Conservation (phyloP, 2,797 vertebrate species). For the Bufotes viridis region DNA sequence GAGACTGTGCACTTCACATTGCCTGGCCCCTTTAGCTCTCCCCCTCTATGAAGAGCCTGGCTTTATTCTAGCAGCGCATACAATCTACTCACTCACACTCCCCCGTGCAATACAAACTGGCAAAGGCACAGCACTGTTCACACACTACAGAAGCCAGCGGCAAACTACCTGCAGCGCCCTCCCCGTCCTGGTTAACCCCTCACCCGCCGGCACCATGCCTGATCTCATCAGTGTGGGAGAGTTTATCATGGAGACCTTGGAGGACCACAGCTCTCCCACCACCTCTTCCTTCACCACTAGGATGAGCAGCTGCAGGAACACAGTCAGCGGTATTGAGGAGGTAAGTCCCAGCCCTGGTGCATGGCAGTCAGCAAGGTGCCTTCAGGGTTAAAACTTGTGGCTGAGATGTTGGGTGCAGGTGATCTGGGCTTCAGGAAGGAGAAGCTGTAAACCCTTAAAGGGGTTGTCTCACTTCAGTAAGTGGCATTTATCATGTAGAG, state of each 20-base stretch:
- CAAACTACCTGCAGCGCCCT: neutral
- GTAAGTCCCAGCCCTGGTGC: slow-evolving; percentile 55
- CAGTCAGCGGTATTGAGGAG: slow-evolving; percentile 68
- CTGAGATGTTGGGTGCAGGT: neutral
- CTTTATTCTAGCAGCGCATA: too few species aligned
- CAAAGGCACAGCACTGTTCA: neutral
- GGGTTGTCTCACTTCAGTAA: too few species aligned
- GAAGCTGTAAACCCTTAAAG: neutral
- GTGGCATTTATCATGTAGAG: too few species aligned
- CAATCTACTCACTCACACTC: neutral
- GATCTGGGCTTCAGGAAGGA: neutral
- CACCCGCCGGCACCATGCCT: slow-evolving; percentile 63
- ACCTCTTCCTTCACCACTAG: slow-evolving; percentile 72
- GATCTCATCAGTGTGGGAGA: slow-evolving; percentile 72
- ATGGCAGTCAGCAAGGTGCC: neutral
- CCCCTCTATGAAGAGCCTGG: neutral
- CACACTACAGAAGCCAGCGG: neutral
- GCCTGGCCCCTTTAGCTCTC: neutral
- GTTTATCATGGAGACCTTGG: slow-evolving; percentile 72
- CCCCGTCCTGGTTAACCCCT: neutral
- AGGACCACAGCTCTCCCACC: slow-evolving; percentile 76
- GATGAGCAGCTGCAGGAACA: slow-evolving; percentile 69
- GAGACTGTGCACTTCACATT: neutral
- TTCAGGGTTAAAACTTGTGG: neutral
- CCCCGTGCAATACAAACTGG: slow-evolving; percentile 5